Conservation (phyloP, 53 echinoderm and acorn worm genomes). For the Temnopleurus reevesii region DNA sequence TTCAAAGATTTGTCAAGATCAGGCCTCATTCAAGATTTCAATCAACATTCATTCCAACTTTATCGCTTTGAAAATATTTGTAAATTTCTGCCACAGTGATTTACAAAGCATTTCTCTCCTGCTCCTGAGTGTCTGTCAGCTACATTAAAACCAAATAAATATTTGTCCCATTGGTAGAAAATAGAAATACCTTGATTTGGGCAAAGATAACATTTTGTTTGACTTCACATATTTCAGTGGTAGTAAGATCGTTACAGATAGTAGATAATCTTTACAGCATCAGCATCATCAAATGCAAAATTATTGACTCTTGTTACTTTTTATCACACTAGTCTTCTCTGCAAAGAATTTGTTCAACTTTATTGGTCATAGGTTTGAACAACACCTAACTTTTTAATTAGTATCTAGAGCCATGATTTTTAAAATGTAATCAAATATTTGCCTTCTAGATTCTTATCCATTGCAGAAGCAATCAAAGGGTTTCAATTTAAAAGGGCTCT, state of each 20-base stretch:
- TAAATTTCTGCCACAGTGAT: neutral
- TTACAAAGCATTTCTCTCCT: neutral
- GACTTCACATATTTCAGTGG: neutral
- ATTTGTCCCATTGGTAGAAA: neutral
- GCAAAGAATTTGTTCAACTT: conserved; percentile 2
- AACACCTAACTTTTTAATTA: no score
- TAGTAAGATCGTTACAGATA: neutral
- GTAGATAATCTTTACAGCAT: neutral
- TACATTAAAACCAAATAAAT: neutral
- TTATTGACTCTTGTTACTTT: neutral
- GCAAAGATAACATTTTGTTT: conserved; percentile 3
- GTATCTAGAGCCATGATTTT: no score
- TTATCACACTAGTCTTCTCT: neutral
- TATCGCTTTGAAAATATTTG: neutral
- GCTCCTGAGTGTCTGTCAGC: neutral
- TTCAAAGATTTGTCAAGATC: neutral
- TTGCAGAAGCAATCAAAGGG: no score
- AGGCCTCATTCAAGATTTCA: neutral
- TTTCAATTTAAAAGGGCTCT: no score
- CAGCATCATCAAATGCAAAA: neutral
- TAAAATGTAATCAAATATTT: no score
- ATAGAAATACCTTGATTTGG: neutral
- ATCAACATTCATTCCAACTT: neutral
- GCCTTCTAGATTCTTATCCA: no score
- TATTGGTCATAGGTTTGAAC: neutral